Evolutionary conservation across 92 coral and sea anemone species (phyloP).

Genomic region (Siderastrea siderea): DNA sequence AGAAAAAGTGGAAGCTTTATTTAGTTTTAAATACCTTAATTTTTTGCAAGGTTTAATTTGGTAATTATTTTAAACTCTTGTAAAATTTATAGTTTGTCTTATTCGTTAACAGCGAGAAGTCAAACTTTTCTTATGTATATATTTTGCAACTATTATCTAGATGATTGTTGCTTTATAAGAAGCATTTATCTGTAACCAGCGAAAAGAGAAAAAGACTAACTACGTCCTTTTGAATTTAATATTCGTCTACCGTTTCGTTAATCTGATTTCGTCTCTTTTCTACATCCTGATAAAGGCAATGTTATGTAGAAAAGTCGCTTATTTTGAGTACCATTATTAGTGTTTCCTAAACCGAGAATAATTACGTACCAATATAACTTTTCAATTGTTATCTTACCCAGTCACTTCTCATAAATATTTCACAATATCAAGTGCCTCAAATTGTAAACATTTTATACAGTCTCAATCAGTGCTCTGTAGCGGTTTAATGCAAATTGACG

Average conservation of each 20-base stretch:
- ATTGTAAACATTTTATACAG: neutral
- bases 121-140: too few relatives aligned
- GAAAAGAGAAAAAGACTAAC: too few relatives aligned
- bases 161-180: too few relatives aligned
- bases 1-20: too few relatives aligned
- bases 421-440: neutral
- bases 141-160: too few relatives aligned
- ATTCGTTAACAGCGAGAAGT: too few relatives aligned
- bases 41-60: too few relatives aligned
- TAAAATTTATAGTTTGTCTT: too few relatives aligned
- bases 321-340: neutral
- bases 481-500: neutral
- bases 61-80: too few relatives aligned
- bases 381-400: neutral
- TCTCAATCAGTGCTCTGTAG: neutral
- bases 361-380: neutral
- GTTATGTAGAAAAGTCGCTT: neutral
- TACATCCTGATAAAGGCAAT: neutral
- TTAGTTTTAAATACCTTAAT: too few relatives aligned
- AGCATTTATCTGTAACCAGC: too few relatives aligned
- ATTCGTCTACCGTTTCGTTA: neutral
- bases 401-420: conserved; percentile 27
- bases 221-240: neutral
- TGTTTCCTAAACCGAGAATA: neutral
- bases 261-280: neutral